Percentiles rank a stretch among this genome's conserved stretches.
phyloP scores from a whole-genome alignment of 2,888 invertebrate genomes.

The Ophion slaviceki region DNA sequence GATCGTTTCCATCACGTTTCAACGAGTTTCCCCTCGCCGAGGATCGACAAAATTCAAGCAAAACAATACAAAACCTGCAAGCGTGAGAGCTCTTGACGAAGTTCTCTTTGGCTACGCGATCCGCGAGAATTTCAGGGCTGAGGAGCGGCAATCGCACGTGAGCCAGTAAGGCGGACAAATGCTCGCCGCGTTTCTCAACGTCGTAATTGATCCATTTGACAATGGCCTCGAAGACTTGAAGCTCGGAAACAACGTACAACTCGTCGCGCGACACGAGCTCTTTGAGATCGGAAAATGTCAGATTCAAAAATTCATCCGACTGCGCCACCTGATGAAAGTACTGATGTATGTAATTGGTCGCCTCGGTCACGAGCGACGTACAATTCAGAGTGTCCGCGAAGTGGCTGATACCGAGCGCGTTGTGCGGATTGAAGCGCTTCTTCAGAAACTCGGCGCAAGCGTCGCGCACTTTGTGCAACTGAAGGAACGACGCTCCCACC shows the following conservation, averaged over 20 bases:
- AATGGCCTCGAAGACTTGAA: constrained; percentile 93
- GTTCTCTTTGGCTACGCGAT: constrained; percentile 91
- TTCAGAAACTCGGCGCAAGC: constrained; percentile 93
- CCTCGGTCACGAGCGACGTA: constrained; percentile 88
- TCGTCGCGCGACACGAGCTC: constrained; percentile 91
- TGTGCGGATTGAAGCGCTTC: constrained; percentile 90
- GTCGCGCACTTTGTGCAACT: constrained; percentile 91
- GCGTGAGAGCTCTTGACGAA: constrained; percentile 90
- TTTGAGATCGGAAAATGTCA: constrained; percentile 87
- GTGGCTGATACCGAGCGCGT: constrained; percentile 91
- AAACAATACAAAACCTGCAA: constrained; percentile 86
- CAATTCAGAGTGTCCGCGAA: constrained; percentile 93
- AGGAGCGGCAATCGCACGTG: constrained; percentile 92
- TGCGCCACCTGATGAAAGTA: constrained; percentile 91
- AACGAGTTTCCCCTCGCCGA: background rate
- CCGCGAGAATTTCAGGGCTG: constrained; percentile 92
- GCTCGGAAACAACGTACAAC: constrained; percentile 90
- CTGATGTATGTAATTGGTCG: constrained; percentile 92
- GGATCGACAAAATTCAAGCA: background rate
- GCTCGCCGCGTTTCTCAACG: constrained; percentile 85
- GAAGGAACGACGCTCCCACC: constrained; percentile 93
- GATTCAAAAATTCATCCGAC: constrained; percentile 90
- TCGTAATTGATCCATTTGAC: constrained; percentile 92
- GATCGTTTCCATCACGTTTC: background rate
- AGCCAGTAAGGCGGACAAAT: constrained; percentile 89